Base-by-base conservation (phyloP, 1,140 invertebrate genomes). In the Chironomus striatipennis region DNA sequence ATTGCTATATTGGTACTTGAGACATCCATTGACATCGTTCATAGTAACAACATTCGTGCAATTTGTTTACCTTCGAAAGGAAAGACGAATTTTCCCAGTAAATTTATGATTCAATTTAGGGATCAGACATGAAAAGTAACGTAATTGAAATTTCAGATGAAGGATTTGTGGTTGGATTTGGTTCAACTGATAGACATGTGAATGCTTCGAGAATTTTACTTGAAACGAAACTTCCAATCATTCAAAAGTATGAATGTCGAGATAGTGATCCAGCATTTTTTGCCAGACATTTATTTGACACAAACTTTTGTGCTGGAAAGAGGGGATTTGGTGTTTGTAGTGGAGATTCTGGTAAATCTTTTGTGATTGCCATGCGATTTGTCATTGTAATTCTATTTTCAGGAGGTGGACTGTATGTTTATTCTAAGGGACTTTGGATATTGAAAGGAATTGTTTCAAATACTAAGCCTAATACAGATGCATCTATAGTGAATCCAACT, bases 201-300 rank as follows among this genome's bases (percentile, higher is more conserved):
- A 57, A 57, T 57, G 47, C 47, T 57, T 12, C 47, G 15, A 57
- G n/a, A 57, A 57, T n/a, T 57, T 57, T 57, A 15, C 47, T 57
- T 4, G 47, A 57, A 15, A 57, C 47, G 1, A 57, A 57, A 15
- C 47, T 57, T 57, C 47, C 47, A 5, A 5, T 57, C 12, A n/a
- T 57, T n/a, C 12, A 57, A n/a, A 57, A 57, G n/a, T 7, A 57
- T n/a, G 12, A n/a, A 5, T 57, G 47, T n/a, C n/a, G 12, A 1
- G 47, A 57, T n/a, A 57, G 47, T 57, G 47, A 57, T 57, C 47
- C 47, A 57, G 12, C 12, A 57, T 57, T 57, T 57, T 57, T 57
- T n/a, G 47, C 12, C 12, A 57, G 47, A 15, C 47, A 57, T 15
- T 57, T 57, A n/a, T 57, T 57, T 57, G 47, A 57, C 12, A 57